Evolutionary conservation across 2,113 vertebrate genomes (phyloP), one percentile per base, ranked within the genome.

Genomic region (Meriones unguiculatus): DNA sequence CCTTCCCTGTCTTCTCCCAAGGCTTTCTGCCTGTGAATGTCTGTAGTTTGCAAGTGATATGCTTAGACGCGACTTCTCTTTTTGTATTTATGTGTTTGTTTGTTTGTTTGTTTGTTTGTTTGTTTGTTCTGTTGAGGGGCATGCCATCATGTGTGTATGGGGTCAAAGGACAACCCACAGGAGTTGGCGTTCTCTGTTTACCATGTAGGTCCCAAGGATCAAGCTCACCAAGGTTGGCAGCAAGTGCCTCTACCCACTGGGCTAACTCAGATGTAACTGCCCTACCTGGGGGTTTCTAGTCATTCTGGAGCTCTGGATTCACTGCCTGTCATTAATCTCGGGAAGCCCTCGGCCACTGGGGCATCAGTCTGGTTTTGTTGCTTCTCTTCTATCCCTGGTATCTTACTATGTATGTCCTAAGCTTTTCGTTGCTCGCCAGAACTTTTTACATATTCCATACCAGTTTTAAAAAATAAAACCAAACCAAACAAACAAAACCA

Each of bases 11-110:
- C n/a, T 69, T 82, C 69, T 70, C n/a, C 13, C 13, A 90, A 86
- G 38, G 70, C 80, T 89, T 93, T 84, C 38, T 57, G 30, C 38
- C 67, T 92, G 87, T 84, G 69, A 77, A 52, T 77, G 65, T 87
- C 67, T 81, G 24, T 52, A 70, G 15, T 52, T 81, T 81, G 32
- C 78, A 81, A 12, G 32, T 80, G 30, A 12, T 35, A 22, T 81
- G 52, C 78, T 81, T 57, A 57, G 78, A 17, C 35, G 32, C 24
- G 52, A 81, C 78, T 57, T 81, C 32, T 81, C 52, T 57, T 13
- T 77, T 81, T 81, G 52, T 28, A 80, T 81, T 57, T 81, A n/a
- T 81, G 57, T 54, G 14, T 72, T 72, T 41, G 24, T 81, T 81
- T 46, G 46, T 81, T 81, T 54, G 14, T 72, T 72, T 41, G 24